Evolutionary conservation across 2,113 vertebrate species (phyloP).

Genomic region (Psilopogon haemacephalus): DNA sequence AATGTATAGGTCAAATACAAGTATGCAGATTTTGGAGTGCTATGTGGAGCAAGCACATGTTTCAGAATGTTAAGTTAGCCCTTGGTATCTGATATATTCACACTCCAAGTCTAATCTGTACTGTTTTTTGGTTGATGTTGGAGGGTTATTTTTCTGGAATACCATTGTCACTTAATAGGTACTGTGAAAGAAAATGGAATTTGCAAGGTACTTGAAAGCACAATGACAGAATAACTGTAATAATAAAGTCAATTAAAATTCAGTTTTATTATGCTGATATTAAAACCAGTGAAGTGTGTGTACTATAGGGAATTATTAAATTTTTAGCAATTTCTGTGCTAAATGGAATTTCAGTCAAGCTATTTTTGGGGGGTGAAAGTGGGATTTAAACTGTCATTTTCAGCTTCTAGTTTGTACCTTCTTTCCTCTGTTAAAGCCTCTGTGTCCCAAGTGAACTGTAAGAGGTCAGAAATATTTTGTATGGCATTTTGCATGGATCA

Average conservation of each 20-base stretch:
- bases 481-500: neutral
- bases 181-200: neutral
- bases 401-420: neutral
- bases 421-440: neutral
- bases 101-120: neutral
- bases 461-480: neutral
- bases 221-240: neutral
- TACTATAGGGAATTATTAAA: neutral
- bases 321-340: neutral
- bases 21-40: neutral
- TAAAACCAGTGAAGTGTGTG: neutral
- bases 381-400: neutral
- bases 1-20: neutral
- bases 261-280: neutral
- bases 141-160: neutral
- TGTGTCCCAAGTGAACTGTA: neutral
- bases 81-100: neutral
- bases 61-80: neutral
- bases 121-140: too few species aligned
- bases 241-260: neutral
- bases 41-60: neutral
- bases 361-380: neutral
- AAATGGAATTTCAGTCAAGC: neutral
- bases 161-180: neutral
- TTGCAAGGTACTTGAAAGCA: neutral